phyloP scores from a whole-genome alignment of 2,113 vertebrate species.

The Menidia beryllina region DNA sequence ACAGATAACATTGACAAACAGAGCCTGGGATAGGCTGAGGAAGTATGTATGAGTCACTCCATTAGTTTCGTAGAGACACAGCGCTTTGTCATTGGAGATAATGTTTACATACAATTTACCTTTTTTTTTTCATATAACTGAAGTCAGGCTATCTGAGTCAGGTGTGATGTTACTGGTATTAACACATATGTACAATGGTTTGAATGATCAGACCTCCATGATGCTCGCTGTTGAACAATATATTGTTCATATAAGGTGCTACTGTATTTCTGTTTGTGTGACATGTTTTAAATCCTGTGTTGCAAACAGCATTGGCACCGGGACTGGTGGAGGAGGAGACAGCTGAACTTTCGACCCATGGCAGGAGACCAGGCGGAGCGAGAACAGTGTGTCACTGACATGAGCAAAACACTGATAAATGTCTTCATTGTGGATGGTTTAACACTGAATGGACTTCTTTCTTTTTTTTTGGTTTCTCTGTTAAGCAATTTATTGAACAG shows the following conservation, averaged over 20 bases:
- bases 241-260: neutral
- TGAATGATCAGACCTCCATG: neutral
- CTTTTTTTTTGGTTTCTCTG: neutral
- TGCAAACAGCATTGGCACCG: neutral
- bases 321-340: neutral
- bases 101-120: neutral
- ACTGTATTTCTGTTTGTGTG: neutral
- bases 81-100: neutral
- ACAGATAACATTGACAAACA: slow-evolving; percentile 49
- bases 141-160: slow-evolving; percentile 7
- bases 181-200: neutral
- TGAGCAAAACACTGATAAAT: slow-evolving; percentile 5
- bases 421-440: neutral
- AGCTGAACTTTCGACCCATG: slow-evolving; percentile 42
- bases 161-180: neutral
- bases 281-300: neutral
- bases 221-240: neutral
- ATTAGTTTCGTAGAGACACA: slow-evolving; percentile 4
- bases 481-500: neutral
- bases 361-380: neutral
- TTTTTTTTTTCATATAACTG: neutral
- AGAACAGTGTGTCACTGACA: slow-evolving; percentile 38
- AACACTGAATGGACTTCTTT: neutral
- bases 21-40: slow-evolving; percentile 31
- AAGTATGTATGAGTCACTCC: slow-evolving; percentile 37